A percentile compares a stretch with the other conserved stretches of the same genome.
These are phyloP conservation scores for Cepaea nemoralis DNA, from an alignment of 1,140 invertebrate species.

Conservation along the genomic window DNA sequence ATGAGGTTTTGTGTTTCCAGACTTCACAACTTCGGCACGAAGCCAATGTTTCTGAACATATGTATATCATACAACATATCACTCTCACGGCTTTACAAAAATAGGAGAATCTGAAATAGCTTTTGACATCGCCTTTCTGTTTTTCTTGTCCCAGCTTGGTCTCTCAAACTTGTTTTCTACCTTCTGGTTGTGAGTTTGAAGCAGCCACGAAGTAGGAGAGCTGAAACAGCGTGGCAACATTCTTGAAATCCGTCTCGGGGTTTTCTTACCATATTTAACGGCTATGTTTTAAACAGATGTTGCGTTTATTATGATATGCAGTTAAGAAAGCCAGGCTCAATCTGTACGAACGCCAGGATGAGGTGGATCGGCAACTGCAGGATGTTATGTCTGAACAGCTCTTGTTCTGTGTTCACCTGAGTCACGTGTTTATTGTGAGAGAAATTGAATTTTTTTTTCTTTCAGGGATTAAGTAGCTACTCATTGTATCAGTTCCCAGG, in stretches of 20 bases:
- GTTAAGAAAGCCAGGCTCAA: not conserved
- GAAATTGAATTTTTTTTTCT: not conserved
- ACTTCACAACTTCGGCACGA: not conserved
- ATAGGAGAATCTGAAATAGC: not conserved
- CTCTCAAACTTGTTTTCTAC: not conserved
- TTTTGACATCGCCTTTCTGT: not conserved
- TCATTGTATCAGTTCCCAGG: too few species aligned
- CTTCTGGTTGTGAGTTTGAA: not conserved
- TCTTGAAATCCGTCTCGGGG: not conserved
- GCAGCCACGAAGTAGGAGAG: not conserved
- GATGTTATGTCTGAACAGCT: slow-evolving; percentile 1
- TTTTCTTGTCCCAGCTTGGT: not conserved
- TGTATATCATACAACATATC: not conserved
- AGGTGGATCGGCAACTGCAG: not conserved
- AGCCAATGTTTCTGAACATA: not conserved
- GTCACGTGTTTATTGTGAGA: not conserved
- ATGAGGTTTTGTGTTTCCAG: slow-evolving; percentile 20
- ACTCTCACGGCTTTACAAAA: not conserved
- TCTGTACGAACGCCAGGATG: not conserved
- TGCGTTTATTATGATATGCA: not conserved
- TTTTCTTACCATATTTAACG: not conserved
- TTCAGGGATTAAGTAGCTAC: too few species aligned
- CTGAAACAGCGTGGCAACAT: not conserved
- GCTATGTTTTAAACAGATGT: not conserved
- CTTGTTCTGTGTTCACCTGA: not conserved